These are phyloP conservation scores for Micronycteris hirsuta DNA, from an alignment of 2,113 vertebrate genomes.

Conservation along the genomic window DNA sequence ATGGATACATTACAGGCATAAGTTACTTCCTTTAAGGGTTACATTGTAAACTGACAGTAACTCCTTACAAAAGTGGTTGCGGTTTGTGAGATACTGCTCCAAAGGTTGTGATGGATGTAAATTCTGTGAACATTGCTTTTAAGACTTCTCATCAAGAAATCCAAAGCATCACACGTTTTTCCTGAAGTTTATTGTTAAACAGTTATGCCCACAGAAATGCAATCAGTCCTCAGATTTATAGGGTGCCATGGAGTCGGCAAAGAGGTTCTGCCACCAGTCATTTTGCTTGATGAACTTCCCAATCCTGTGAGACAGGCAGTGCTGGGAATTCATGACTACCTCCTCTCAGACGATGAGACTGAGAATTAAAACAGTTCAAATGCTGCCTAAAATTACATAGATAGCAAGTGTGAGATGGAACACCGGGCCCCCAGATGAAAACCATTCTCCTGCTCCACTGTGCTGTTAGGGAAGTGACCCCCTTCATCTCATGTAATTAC, in stretches of 20 bases:
- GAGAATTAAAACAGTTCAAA: background rate
- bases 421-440: background rate
- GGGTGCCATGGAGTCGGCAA: background rate
- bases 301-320: background rate
- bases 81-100: background rate
- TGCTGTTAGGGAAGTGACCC: background rate
- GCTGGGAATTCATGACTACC: background rate
- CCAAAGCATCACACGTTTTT: background rate
- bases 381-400: background rate
- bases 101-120: background rate
- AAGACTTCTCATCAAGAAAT: background rate
- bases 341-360: background rate
- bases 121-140: background rate
- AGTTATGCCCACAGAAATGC: background rate
- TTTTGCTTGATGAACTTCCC: background rate
- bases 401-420: background rate
- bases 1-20: background rate
- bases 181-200: background rate
- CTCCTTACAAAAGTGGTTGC: background rate
- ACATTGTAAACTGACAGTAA: background rate
- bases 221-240: background rate
- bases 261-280: background rate
- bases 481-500: background rate
- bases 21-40: constrained; percentile 16
- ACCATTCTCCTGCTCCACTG: background rate